These are phyloP conservation scores for Ryuthela nishihirai DNA, from an alignment of 2,888 invertebrate species.

Conservation along the genomic window DNA sequence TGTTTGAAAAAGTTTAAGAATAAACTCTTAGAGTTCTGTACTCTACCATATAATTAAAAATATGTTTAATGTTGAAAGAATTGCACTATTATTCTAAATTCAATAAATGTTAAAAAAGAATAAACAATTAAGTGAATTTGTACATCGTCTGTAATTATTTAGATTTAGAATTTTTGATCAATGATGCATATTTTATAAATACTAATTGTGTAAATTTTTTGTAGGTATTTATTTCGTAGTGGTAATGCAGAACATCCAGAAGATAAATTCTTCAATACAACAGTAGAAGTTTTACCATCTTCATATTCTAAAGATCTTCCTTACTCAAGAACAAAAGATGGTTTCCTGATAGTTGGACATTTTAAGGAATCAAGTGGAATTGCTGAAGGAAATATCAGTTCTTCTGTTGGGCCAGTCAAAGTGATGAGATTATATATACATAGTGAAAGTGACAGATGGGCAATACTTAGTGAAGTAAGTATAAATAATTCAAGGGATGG, in stretches of 20 bases:
- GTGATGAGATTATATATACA: conserved; percentile 73
- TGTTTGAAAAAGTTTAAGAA: too few species aligned
- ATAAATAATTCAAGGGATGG: too few species aligned
- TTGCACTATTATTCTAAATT: too few species aligned
- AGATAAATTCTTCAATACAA: conserved; percentile 81
- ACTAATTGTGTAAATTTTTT: background rate
- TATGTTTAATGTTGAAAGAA: too few species aligned
- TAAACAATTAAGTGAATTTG: too few species aligned
- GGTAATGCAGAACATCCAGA: conserved; percentile 85
- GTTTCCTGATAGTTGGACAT: conserved; percentile 33
- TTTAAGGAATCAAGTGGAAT: conserved; percentile 39
- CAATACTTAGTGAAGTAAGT: conserved; percentile 79
- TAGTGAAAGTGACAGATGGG: conserved; percentile 80
- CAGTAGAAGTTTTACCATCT: conserved; percentile 69
- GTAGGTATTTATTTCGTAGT: conserved; percentile 74
- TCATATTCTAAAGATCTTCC: conserved; percentile 39
- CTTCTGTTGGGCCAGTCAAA: conserved; percentile 55
- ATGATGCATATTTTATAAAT: too few species aligned
- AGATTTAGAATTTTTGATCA: too few species aligned
- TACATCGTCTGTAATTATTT: too few species aligned
- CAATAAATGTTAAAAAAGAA: too few species aligned
- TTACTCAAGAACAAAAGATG: conserved; percentile 36
- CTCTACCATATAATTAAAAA: too few species aligned
- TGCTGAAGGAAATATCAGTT: conserved; percentile 38
- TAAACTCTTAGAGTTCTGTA: too few species aligned